Evolutionary conservation across 2,888 invertebrate genomes (phyloP), one percentile per base, ranked within the genome.

Genomic region (Adineta ricciae): DNA sequence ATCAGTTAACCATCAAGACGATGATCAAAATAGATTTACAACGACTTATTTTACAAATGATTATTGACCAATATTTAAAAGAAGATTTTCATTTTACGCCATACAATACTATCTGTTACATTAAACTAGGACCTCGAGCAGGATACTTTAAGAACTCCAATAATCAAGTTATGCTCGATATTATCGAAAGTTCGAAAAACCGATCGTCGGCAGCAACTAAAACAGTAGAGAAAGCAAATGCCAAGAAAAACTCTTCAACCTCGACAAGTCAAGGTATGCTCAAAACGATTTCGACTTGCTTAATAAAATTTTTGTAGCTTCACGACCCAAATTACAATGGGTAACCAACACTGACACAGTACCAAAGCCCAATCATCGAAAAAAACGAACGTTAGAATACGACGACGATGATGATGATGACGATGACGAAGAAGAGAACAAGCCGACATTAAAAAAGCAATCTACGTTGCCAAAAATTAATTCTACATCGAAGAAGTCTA

Each of bases 71-170:
- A 41, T 95, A 93, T 90, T 91, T 96, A 46, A 92, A 93, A 87
- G 95, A 96, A 91, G 94, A 95, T 88, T 96, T 95, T 89, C 95
- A 95, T 89, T 96, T 94, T 89, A 95, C 96, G 7, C 94, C 95
- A 0, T 96, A 96, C 90, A 92, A 93, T 16, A 95, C 95, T 21
- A 94, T 95, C 88, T 94, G 94, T 88, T 96, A 96, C 89, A 91
- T 96, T 24, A 88, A 90, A 1, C 87, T 88, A 87, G 91, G 91
- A 73, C 38, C 14, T 36, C 38, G 73, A 24, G 38, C 73, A 21
- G 38, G 21, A 73, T 38, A 7, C 24, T 1, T 73, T 21, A 73
- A 38, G 9, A 38, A 73, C 38, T 7, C 21, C 36, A 36, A 73
- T 4, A 21, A 38, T 38, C 36, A 73, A 73, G 38, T 73, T 38